Conservation (phyloP, 1,140 invertebrate genomes). For the Battus philenor region DNA sequence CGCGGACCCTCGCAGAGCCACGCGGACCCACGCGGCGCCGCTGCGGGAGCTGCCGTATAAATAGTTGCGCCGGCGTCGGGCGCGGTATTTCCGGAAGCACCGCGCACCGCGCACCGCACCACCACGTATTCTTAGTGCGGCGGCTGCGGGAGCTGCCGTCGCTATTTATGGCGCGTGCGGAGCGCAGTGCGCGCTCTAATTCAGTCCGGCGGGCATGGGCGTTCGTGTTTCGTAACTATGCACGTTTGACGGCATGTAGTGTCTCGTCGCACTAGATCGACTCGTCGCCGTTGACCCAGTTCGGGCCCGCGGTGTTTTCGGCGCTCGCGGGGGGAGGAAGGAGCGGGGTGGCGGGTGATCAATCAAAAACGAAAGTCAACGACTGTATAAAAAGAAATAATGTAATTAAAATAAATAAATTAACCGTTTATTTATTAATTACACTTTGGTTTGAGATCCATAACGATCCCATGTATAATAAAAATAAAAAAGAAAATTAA, state of each 20-base stretch:
- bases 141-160: constrained; percentile 44
- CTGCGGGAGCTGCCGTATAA: constrained; percentile 49
- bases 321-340: constrained; percentile 2
- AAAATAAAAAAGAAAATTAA: constrained; percentile 74
- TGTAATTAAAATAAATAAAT: constrained; percentile 76
- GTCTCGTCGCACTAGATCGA: constrained; percentile 15
- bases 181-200: constrained; percentile 38
- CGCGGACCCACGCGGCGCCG: constrained; percentile 16
- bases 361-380: constrained; percentile 64
- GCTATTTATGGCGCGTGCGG: constrained; percentile 52
- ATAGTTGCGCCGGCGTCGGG: constrained; percentile 30
- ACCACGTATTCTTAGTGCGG: too few species aligned
- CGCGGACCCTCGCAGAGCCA: constrained; percentile 19
- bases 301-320: constrained; percentile 28
- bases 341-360: constrained; percentile 28
- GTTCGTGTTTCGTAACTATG: constrained; percentile 14
- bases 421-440: constrained; percentile 76
- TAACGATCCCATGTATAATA: constrained; percentile 73
- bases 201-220: too few species aligned
- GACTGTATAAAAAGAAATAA: constrained; percentile 73
- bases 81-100: constrained; percentile 49
- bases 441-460: constrained; percentile 73
- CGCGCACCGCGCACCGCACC: too few species aligned
- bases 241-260: constrained; percentile 17
- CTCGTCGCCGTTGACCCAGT: constrained; percentile 42